Evolutionary conservation across 2,113 vertebrate genomes (phyloP).

Genomic region (Anhinga rufa): DNA sequence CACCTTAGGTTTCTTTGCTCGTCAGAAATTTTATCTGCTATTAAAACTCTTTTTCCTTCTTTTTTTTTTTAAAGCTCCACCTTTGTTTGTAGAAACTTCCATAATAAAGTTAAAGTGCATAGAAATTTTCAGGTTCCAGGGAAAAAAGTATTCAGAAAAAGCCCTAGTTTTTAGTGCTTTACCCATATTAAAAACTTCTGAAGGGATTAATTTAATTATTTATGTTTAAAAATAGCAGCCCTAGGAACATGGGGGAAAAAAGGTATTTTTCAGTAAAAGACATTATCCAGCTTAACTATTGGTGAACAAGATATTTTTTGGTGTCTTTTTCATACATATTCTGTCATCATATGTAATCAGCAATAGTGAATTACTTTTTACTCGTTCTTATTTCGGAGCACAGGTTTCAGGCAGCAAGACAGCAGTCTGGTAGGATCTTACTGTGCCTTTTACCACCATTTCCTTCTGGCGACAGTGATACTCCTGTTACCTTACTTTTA

Average conservation of each 20-base stretch:
- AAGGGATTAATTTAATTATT: not conserved
- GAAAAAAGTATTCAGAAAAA: not conserved
- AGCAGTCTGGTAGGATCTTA: not conserved
- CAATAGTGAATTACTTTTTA: not conserved
- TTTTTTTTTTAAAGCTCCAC: not conserved
- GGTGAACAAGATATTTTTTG: not conserved
- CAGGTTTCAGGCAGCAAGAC: not conserved
- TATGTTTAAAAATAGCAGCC: not conserved
- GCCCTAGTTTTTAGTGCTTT: not conserved
- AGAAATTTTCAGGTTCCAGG: not conserved
- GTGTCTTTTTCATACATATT: not conserved
- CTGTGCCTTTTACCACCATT: not conserved
- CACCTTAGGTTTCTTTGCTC: not conserved
- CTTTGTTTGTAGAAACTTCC: not conserved
- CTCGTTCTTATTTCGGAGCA: not conserved
- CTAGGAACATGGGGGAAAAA: not conserved
- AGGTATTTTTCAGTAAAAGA: not conserved
- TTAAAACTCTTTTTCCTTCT: not conserved
- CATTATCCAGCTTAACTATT: not conserved
- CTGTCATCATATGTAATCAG: not conserved
- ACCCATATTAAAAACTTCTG: not conserved
- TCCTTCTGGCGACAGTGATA: not conserved
- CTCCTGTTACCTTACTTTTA: not conserved
- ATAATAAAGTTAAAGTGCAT: not conserved
- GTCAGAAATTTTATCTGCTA: not conserved